phyloP scores from a whole-genome alignment of 2,888 invertebrate species.

The Volucella inanis region DNA sequence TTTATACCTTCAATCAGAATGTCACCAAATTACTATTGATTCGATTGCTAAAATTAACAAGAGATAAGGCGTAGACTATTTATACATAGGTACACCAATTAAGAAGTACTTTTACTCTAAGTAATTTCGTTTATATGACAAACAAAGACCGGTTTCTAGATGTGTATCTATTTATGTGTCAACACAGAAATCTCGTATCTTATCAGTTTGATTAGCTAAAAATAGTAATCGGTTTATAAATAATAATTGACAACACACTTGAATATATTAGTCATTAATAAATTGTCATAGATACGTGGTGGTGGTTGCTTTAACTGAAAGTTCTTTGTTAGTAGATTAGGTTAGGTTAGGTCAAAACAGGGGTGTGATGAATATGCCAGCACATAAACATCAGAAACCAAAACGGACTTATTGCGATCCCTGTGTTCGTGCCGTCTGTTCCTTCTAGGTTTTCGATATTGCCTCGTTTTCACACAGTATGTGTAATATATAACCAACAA shows the following conservation, averaged over 20 bases:
- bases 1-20: constrained; percentile 8
- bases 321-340: too few species aligned
- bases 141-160: too few species aligned
- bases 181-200: constrained; percentile 11
- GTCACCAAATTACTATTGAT: constrained; percentile 46
- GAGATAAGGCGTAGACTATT: constrained; percentile 51
- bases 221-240: constrained; percentile 63
- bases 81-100: background rate
- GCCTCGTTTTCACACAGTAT: too few species aligned
- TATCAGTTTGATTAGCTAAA: constrained; percentile 35
- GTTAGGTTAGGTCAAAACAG: too few species aligned
- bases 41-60: constrained; percentile 41
- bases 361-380: too few species aligned
- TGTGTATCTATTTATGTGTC: background rate
- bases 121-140: too few species aligned
- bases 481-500: too few species aligned
- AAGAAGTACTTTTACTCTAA: too few species aligned
- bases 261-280: constrained; percentile 51
- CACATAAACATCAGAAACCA: too few species aligned
- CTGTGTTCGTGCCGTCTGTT: too few species aligned
- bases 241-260: constrained; percentile 57
- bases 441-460: too few species aligned
- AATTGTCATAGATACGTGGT: constrained; percentile 28
- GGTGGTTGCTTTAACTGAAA: background rate
- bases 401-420: too few species aligned